Evolutionary conservation across 1,140 invertebrate genomes (phyloP).

Genomic region (Drosophila simulans): DNA sequence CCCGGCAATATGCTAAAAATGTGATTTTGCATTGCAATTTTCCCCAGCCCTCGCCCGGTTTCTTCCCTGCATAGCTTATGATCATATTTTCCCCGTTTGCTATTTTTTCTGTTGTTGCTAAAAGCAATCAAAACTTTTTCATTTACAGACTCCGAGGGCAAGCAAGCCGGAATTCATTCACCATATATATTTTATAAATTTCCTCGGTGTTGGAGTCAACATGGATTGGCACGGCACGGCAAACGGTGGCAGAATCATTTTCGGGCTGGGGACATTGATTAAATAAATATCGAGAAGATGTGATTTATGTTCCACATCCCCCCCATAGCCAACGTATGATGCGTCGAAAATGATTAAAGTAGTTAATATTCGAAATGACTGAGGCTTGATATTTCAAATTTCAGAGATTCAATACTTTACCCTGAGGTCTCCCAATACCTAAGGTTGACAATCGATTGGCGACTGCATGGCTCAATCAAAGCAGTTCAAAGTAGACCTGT

Average conservation of each 20-base stretch:
- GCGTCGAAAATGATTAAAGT: neutral
- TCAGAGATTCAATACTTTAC: neutral
- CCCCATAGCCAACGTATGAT: neutral
- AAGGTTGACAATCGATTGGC: conserved; percentile 1
- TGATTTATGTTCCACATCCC: too few species aligned
- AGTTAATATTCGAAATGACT: too few species aligned
- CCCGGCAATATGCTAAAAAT: conserved; percentile 56
- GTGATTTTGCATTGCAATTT: conserved; percentile 43
- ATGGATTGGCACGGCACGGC: neutral
- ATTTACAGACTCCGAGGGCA: conserved; percentile 22
- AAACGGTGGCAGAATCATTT: conserved; percentile 1
- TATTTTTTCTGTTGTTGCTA: conserved; percentile 47
- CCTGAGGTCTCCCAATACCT: neutral
- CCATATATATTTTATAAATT: conserved; percentile 30
- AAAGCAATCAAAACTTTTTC: conserved; percentile 68
- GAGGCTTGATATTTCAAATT: neutral
- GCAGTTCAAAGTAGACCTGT: conserved; percentile 7
- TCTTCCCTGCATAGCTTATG: conserved; percentile 24
- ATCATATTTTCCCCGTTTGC: conserved; percentile 46
- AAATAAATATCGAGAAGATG: conserved; percentile 1
- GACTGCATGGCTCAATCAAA: conserved; percentile 50
- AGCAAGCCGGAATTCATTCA: conserved; percentile 28
- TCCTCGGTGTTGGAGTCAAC: neutral
- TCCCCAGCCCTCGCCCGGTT: conserved; percentile 4
- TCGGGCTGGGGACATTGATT: conserved; percentile 2